Conservation (phyloP, 2,888 invertebrate species). For the Ennomos fuscantarius region DNA sequence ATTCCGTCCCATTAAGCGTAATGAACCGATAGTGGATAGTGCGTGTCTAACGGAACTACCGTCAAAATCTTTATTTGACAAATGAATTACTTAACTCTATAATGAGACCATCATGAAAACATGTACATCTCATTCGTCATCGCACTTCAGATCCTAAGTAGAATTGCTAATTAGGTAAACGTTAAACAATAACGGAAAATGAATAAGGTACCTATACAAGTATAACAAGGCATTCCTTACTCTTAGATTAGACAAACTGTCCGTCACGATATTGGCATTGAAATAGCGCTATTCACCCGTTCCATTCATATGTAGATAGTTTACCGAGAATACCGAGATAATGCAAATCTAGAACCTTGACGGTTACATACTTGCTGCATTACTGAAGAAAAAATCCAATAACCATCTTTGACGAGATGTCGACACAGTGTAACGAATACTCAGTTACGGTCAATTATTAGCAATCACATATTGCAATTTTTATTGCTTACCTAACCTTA, state of each 20-base stretch:
- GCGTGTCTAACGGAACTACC: no score
- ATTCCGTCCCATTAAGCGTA: no score
- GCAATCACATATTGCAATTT: conserved; percentile 13
- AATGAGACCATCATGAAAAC: no score
- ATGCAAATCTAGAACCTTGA: conserved; percentile 21
- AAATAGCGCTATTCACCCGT: conserved; percentile 10
- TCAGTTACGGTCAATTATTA: conserved; percentile 14
- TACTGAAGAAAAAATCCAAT: conserved; percentile 10
- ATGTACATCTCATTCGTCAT: background rate
- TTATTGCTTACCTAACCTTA: conserved; percentile 12
- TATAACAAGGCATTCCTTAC: background rate
- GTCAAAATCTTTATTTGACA: no score
- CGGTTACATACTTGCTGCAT: conserved; percentile 13
- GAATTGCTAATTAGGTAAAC: conserved; percentile 4
- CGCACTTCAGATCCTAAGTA: background rate
- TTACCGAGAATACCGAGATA: background rate
- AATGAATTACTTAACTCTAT: no score
- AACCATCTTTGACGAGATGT: conserved; percentile 13
- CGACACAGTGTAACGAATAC: conserved; percentile 26
- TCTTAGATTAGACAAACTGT: conserved; percentile 8
- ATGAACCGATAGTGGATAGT: no score
- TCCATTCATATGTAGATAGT: conserved; percentile 20
- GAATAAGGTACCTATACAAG: no score
- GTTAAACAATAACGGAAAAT: conserved; percentile 5
- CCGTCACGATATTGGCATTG: conserved; percentile 16